Conservation (phyloP, 2,888 invertebrate genomes). For the Drosophila yooni region DNA sequence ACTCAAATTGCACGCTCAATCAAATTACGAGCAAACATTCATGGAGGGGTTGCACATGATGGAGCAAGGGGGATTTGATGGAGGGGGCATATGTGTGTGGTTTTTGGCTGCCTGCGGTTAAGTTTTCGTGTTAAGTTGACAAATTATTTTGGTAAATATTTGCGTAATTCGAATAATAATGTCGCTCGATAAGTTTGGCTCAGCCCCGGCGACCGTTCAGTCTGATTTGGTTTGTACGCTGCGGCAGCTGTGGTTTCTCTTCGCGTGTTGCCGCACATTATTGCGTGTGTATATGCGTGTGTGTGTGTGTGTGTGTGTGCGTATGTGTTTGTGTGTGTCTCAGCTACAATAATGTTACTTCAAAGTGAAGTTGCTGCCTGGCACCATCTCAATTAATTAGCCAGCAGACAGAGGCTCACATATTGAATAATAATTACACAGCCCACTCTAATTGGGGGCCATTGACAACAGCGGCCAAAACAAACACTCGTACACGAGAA, state of each 20-base stretch:
- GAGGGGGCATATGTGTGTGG: conserved; percentile 21
- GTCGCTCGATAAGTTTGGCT: conserved; percentile 40
- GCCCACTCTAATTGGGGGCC: conserved; percentile 53
- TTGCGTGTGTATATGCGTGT: conserved; percentile 1
- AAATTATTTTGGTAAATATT: conserved; percentile 81
- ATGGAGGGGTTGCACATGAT: background rate
- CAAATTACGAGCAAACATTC: conserved; percentile 45
- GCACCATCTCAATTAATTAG: conserved; percentile 71
- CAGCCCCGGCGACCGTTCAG: background rate
- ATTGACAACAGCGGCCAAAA: conserved; percentile 54
- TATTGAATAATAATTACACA: conserved; percentile 77
- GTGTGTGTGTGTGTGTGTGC: background rate
- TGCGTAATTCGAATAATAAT: conserved; percentile 75
- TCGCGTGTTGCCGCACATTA: conserved; percentile 48
- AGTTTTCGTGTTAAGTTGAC: conserved; percentile 75
- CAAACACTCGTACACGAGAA: conserved; percentile 59
- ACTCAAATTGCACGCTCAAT: conserved; percentile 56
- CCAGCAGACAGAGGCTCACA: conserved; percentile 46
- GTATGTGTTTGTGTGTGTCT: background rate
- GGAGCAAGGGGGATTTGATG: background rate
- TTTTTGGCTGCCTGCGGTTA: conserved; percentile 44
- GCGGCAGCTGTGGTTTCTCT: conserved; percentile 62
- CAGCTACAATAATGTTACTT: conserved; percentile 31
- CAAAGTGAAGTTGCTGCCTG: conserved; percentile 15
- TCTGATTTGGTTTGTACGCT: conserved; percentile 43